A percentile compares a stretch with the other conserved stretches of the same genome.
phyloP scores from a whole-genome alignment of 2,797 vertebrate species.

The Ctenochaetus hawaiiensis region DNA sequence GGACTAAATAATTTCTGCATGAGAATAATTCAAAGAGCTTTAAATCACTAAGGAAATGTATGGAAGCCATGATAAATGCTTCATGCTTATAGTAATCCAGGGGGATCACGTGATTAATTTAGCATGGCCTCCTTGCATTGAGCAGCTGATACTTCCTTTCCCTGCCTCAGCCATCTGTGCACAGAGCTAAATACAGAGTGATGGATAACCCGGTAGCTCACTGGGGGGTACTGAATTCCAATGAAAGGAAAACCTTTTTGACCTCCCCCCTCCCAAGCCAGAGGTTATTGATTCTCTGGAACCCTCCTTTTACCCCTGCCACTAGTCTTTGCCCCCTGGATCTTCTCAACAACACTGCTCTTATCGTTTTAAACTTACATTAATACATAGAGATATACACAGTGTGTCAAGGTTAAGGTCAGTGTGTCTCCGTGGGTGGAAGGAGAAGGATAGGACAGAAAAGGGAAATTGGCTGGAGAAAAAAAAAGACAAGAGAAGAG shows the following conservation, averaged over 20 bases:
- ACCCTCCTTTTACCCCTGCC: conserved; percentile 41
- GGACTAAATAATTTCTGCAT: neutral
- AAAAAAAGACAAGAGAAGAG: neutral
- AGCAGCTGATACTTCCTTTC: conserved; percentile 27
- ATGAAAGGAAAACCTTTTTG: conserved; percentile 52
- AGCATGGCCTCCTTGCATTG: conserved; percentile 20
- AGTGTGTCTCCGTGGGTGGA: conserved; percentile 40
- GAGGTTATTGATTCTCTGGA: conserved; percentile 71
- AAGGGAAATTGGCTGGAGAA: conserved; percentile 34
- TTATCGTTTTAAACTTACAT: conserved; percentile 48
- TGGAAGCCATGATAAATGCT: conserved; percentile 26
- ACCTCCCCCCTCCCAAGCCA: conserved; percentile 42
- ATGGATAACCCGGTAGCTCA: conserved; percentile 60
- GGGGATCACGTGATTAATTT: conserved; percentile 54
- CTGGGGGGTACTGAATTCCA: conserved; percentile 40
- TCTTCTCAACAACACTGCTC: conserved; percentile 36
- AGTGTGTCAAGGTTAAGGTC: conserved; percentile 60
- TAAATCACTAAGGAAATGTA: neutral
- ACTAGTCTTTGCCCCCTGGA: conserved; percentile 45
- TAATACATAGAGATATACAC: neutral
- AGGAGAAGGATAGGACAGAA: conserved; percentile 32
- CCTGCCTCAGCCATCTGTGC: conserved; percentile 10
- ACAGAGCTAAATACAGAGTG: conserved; percentile 58
- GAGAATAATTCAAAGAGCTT: conserved; percentile 5
- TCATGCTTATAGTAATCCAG: conserved; percentile 14